Percentiles rank a stretch among this genome's conserved stretches.
Evolutionary conservation across 1,140 invertebrate species (phyloP).

Genomic region (Propsilocerus akamusi): DNA sequence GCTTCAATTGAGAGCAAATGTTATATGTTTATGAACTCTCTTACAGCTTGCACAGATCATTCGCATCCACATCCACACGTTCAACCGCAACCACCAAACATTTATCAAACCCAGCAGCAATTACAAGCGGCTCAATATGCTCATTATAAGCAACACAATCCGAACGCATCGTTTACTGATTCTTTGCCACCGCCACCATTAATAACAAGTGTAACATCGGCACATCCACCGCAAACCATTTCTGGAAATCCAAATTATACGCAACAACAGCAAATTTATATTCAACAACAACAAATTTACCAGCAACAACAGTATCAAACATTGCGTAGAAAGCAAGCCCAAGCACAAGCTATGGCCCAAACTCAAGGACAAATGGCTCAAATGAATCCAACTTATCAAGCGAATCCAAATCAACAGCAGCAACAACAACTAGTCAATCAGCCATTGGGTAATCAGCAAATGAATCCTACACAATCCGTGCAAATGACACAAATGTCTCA

Average conservation of each 20-base stretch:
- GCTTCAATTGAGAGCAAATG: neutral
- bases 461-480: neutral
- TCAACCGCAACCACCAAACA: slow-evolving; percentile 8
- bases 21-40: neutral
- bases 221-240: slow-evolving; percentile 12
- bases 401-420: slow-evolving; percentile 15
- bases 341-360: slow-evolving; percentile 10
- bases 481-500: neutral
- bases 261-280: slow-evolving; percentile 6
- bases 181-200: slow-evolving; percentile 15
- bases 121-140: slow-evolving; percentile 15
- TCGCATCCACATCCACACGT: slow-evolving; percentile 22
- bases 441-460: slow-evolving; percentile 6
- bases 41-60: slow-evolving; percentile 9
- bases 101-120: slow-evolving; percentile 4
- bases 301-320: slow-evolving; percentile 11
- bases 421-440: slow-evolving; percentile 9
- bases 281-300: slow-evolving; percentile 7
- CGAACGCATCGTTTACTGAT: slow-evolving; percentile 4
- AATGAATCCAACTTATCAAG: slow-evolving; percentile 15
- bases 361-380: slow-evolving; percentile 4
- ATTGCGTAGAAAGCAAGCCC: slow-evolving; percentile 8
- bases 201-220: slow-evolving; percentile 11
- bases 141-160: slow-evolving; percentile 22
- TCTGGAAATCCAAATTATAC: slow-evolving; percentile 11